A percentile compares a stretch with the other conserved stretches of the same genome.
These are phyloP conservation scores for Gracilinanus agilis DNA, from an alignment of 2,113 vertebrate species.

Conservation along the genomic window DNA sequence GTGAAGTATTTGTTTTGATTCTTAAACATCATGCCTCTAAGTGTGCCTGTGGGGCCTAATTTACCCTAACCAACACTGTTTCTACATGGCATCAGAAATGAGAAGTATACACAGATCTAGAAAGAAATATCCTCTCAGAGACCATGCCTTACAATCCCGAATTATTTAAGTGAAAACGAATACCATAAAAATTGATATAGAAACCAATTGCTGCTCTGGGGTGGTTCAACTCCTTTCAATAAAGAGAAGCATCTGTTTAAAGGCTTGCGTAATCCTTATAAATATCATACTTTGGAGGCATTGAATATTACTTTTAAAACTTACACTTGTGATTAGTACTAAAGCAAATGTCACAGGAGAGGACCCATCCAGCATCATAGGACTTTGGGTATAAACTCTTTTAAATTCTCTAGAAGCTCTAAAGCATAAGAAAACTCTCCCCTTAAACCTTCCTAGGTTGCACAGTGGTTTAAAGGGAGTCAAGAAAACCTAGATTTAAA, in stretches of 20 bases:
- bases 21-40: not conserved
- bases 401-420: not conserved
- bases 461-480: not conserved
- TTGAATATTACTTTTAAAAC: too few species aligned
- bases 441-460: not conserved
- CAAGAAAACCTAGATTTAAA: not conserved
- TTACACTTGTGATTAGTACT: not conserved
- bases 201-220: not conserved
- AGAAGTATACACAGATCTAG: too few species aligned
- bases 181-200: not conserved
- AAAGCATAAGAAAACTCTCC: not conserved
- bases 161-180: too few species aligned
- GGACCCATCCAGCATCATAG: not conserved
- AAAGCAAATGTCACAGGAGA: not conserved
- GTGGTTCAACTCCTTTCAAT: not conserved
- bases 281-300: too few species aligned
- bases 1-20: not conserved
- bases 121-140: too few species aligned
- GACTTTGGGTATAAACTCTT: not conserved
- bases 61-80: accelerated
- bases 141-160: too few species aligned
- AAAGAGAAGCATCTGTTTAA: not conserved
- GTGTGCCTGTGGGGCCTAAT: not conserved
- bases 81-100: not conserved
- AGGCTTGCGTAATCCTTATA: too few species aligned